Percentiles rank a stretch among this genome's conserved stretches.
phyloP scores from a whole-genome alignment of 2,113 vertebrate genomes.

The Polypterus senegalus region DNA sequence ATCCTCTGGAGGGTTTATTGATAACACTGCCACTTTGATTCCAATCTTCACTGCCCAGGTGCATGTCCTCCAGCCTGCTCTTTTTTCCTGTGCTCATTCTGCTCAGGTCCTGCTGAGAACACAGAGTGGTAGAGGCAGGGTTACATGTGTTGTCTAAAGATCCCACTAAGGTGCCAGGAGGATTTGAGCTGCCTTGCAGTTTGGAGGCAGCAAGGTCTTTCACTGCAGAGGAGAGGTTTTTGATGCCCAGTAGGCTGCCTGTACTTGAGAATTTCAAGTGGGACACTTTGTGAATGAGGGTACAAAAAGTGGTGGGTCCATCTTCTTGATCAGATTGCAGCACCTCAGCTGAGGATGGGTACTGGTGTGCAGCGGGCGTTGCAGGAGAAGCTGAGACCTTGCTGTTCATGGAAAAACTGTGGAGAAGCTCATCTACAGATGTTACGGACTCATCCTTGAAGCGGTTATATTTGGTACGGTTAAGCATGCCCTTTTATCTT shows the following conservation, averaged over 20 bases:
- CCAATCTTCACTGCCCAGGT: conserved; percentile 63
- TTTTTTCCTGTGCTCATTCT: conserved; percentile 69
- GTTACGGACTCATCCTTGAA: conserved; percentile 99
- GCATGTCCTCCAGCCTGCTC: conserved; percentile 56
- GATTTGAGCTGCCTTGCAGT: conserved; percentile 73
- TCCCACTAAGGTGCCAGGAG: conserved; percentile 54
- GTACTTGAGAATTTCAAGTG: conserved; percentile 91
- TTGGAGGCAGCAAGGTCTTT: conserved; percentile 90
- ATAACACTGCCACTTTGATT: conserved; percentile 52
- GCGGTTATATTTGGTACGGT: conserved; percentile 98
- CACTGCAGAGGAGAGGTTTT: conserved; percentile 83
- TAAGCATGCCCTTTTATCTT: conserved; percentile 97
- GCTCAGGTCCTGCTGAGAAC: conserved; percentile 62
- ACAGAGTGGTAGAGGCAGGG: conserved; percentile 55
- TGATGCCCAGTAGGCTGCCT: conserved; percentile 77
- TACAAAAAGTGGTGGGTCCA: conserved; percentile 84
- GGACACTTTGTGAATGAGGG: conserved; percentile 96
- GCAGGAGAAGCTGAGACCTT: conserved; percentile 75
- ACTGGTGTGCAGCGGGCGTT: conserved; percentile 64
- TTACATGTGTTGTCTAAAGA: conserved; percentile 65
- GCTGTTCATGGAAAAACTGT: conserved; percentile 89
- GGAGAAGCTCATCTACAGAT: conserved; percentile 91
- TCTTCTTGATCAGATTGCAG: conserved; percentile 71
- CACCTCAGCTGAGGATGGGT: conserved; percentile 63
- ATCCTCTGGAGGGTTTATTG: conserved; percentile 70